phyloP scores from a whole-genome alignment of 2,113 vertebrate genomes.

The Colossoma macropomum region DNA sequence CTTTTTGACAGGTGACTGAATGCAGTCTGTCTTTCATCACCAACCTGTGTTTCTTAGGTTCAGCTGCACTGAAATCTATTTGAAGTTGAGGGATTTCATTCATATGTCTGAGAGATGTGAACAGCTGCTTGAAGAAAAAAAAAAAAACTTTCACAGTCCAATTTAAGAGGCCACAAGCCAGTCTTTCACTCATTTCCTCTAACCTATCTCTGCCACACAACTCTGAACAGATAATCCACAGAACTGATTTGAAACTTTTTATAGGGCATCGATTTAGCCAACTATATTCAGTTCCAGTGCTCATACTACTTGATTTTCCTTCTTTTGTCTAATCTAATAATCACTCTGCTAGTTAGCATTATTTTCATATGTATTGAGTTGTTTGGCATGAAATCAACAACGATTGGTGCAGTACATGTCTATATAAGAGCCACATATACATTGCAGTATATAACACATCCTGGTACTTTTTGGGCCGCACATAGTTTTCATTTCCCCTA shows the following conservation, averaged over 20 bases:
- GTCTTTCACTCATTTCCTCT: background rate
- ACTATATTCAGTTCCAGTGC: too few relatives aligned
- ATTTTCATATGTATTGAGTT: too few relatives aligned
- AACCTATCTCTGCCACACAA: background rate
- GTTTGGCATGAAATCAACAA: too few relatives aligned
- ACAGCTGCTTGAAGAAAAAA: slow-evolving; percentile 47
- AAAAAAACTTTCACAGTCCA: slow-evolving; percentile 37
- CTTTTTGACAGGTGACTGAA: background rate
- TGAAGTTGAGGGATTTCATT: slow-evolving; percentile 6
- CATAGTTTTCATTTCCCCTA: slow-evolving; percentile 40
- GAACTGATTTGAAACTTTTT: background rate
- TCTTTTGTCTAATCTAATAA: too few relatives aligned
- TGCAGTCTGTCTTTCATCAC: background rate
- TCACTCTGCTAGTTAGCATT: too few relatives aligned
- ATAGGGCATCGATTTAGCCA: too few relatives aligned
- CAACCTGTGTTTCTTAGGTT: slow-evolving; percentile 8
- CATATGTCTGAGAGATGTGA: slow-evolving; percentile 24
- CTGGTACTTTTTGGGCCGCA: background rate
- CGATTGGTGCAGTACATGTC: too few relatives aligned
- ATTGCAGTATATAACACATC: too few relatives aligned
- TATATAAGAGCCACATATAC: too few relatives aligned
- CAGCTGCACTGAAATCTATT: slow-evolving; percentile 13
- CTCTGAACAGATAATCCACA: background rate
- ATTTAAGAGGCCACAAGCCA: slow-evolving; percentile 54
- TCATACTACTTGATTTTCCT: too few relatives aligned